Base-by-base conservation (phyloP, 2,113 vertebrate genomes). In the Heterotis niloticus region DNA sequence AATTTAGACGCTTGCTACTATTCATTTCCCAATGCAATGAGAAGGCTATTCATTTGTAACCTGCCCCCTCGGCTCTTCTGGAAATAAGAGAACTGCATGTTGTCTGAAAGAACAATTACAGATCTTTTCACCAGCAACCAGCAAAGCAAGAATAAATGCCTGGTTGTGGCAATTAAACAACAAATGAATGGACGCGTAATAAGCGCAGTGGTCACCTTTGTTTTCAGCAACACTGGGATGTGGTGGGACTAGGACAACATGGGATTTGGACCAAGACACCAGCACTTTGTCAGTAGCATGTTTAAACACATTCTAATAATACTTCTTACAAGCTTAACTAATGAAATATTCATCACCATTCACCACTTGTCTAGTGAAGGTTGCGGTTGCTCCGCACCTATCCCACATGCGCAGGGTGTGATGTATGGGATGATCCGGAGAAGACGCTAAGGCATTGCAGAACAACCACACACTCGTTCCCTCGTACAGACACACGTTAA, bases 91-190 rank as follows among this genome's bases (percentile, higher is more conserved):
- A 51, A 44, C 70, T 44, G 34, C 34, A n/a, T 62, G 70, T 44
- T 62, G 80, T 44, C 4, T 59, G 11, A 7, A 67, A 23, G 64
- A 78, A 60, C 78, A 81, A 81, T 78, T 57, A 78, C 51, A 1
- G 59, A 17, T 28, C 52, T 75, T 65, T 81, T 81, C 29, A 74
- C 67, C 52, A 51, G 51, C 52, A 5, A n/a, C 80, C 62, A 52
- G 80, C 26, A 34, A 74, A 78, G 67, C n/a, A 0, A 1, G 29
- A 52, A 75, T 59, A 78, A 75, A 78, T 74, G 56, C 71, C 44
- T 5, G 28, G 64, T 20, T 14, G 23, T 66, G 29, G 51, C 69
- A 72, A 72, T 72, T 72, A 52, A 72, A 72, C 29, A 72, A 20
- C 44, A 34, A 23, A 72, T 51, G 24, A 23, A 44, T n/a, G 68